phyloP scores from a whole-genome alignment of 2,888 invertebrate genomes.

The Mythimna albipuncta region DNA sequence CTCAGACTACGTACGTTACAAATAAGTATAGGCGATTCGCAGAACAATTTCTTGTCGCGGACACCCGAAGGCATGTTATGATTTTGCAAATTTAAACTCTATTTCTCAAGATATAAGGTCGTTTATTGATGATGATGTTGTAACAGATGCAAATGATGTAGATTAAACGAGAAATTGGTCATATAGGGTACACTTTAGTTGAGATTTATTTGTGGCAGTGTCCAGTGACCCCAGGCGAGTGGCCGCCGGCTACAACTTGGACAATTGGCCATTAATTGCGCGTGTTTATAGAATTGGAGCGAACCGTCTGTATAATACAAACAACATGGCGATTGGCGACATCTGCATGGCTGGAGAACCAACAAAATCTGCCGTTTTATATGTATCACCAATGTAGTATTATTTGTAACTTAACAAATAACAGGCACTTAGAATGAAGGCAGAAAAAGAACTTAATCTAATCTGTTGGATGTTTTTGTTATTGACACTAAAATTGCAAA shows the following conservation, averaged over 20 bases:
- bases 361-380: background rate
- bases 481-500: background rate
- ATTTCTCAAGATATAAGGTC: slow-evolving; percentile 70
- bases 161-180: slow-evolving; percentile 85
- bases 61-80: slow-evolving; percentile 76
- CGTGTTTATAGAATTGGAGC: slow-evolving; percentile 84
- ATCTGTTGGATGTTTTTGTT: background rate
- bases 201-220: slow-evolving; percentile 85
- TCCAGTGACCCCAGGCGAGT: slow-evolving; percentile 71
- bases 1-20: slow-evolving; percentile 76
- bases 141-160: slow-evolving; percentile 70
- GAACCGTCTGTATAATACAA: slow-evolving; percentile 76
- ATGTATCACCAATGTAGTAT: background rate
- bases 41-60: slow-evolving; percentile 81
- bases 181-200: slow-evolving; percentile 80
- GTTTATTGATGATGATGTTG: slow-evolving; percentile 47
- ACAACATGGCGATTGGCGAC: slow-evolving; percentile 72
- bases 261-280: slow-evolving; percentile 86
- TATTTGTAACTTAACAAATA: background rate
- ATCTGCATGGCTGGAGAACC: slow-evolving; percentile 45
- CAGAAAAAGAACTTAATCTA: slow-evolving; percentile 1
- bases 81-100: slow-evolving; percentile 74
- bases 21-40: slow-evolving; percentile 79
- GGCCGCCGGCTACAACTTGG: slow-evolving; percentile 68
- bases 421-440: background rate